These are phyloP conservation scores for Plotosus lineatus DNA, from an alignment of 2,113 vertebrate genomes.

Conservation along the genomic window DNA sequence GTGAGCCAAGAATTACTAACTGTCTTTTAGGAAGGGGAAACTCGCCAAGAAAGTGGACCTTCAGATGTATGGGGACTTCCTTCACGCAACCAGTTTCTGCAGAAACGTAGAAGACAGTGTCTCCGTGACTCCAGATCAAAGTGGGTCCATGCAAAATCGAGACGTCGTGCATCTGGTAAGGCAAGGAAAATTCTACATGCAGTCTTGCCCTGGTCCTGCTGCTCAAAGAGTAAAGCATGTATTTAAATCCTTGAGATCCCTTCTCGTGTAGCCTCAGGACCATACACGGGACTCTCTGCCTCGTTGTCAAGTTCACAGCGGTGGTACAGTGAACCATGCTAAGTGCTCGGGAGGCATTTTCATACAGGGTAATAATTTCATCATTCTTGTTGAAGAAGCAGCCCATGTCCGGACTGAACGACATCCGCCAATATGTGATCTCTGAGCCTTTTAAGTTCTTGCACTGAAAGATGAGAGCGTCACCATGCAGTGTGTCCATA, in stretches of 20 bases:
- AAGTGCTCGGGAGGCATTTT: conserved; percentile 51
- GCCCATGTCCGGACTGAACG: conserved; percentile 67
- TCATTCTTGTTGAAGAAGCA: conserved; percentile 72
- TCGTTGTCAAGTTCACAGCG: conserved; percentile 70
- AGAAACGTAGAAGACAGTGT: conserved; percentile 74
- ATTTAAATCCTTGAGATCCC: conserved; percentile 60
- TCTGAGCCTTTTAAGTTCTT: conserved; percentile 48
- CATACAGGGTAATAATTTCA: conserved; percentile 62
- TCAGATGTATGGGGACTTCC: conserved; percentile 71
- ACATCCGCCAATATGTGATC: conserved; percentile 71
- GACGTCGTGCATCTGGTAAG: conserved; percentile 71
- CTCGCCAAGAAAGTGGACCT: conserved; percentile 76
- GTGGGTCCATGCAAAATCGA: conserved; percentile 81
- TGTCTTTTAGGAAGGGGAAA: conserved; percentile 67
- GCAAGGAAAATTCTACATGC: conserved; percentile 73
- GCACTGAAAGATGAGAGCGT: conserved; percentile 77
- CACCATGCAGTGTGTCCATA: conserved; percentile 75
- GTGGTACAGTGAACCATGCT: conserved; percentile 74
- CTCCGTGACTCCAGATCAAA: conserved; percentile 77
- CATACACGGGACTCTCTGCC: conserved; percentile 75
- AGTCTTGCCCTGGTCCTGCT: conserved; percentile 69
- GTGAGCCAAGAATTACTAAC: conserved; percentile 74
- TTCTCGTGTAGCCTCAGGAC: conserved; percentile 69
- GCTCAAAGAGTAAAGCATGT: conserved; percentile 76
- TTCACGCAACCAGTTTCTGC: conserved; percentile 61